Evolutionary conservation across 2,797 vertebrate genomes (phyloP).

Genomic region (Microctenopoma stevenorrisi): DNA sequence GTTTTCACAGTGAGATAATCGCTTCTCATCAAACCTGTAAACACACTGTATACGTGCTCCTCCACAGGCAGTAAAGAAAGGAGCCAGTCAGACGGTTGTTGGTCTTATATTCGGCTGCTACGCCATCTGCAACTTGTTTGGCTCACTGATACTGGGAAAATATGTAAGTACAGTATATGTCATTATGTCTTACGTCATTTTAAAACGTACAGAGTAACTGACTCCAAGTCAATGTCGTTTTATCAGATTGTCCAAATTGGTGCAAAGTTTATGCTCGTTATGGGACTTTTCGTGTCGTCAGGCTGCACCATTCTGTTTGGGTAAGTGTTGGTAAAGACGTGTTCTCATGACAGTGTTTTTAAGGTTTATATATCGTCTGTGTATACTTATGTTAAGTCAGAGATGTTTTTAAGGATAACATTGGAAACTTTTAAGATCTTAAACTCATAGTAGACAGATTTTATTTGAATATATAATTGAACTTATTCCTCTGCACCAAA

Average conservation of each 20-base stretch:
- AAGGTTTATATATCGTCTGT: too few relatives aligned
- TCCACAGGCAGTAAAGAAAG: slow-evolving; percentile 91
- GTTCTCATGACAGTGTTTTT: too few relatives aligned
- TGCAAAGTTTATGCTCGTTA: slow-evolving; percentile 94
- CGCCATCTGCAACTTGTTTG: slow-evolving; percentile 87
- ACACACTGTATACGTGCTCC: background rate
- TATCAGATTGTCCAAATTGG: slow-evolving; percentile 93
- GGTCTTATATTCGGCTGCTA: slow-evolving; percentile 96
- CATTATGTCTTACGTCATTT: background rate
- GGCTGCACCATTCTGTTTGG: slow-evolving; percentile 93
- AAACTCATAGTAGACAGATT: too few relatives aligned
- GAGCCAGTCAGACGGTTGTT: slow-evolving; percentile 87
- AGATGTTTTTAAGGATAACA: too few relatives aligned
- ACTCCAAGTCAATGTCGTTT: background rate
- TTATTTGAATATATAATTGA: too few relatives aligned
- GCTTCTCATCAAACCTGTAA: background rate
- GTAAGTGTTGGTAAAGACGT: slow-evolving; percentile 79
- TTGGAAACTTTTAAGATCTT: too few relatives aligned
- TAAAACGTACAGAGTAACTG: background rate
- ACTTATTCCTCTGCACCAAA: too few relatives aligned
- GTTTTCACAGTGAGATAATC: background rate
- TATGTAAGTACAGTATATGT: slow-evolving; percentile 87
- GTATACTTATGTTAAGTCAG: too few relatives aligned
- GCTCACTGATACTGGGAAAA: slow-evolving; percentile 90
- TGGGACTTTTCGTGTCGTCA: slow-evolving; percentile 91